Evolutionary conservation across 2,113 vertebrate species (phyloP), one percentile per base, ranked within the genome.

Genomic region (Equus przewalskii): DNA sequence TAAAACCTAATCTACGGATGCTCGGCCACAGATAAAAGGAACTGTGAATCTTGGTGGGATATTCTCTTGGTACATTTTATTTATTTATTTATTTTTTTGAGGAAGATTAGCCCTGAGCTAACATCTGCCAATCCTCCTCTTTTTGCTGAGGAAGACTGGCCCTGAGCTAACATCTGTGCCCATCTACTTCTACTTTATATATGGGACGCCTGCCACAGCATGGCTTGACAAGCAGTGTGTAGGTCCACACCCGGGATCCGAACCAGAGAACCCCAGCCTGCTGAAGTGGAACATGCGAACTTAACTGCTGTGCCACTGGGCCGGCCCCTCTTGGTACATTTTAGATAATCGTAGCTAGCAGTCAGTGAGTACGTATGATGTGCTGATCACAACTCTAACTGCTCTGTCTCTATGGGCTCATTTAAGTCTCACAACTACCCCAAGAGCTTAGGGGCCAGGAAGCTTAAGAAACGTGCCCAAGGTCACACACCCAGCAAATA

Each of bases 1-100:
- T 93, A 94, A 89, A 94, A 83, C 54, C 21, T 28, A 75, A 95
- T 75, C 49, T 58, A 94, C 4, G 86, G 69, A 90, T 67, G 41
- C 44, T 88, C 36, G n/a, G 54, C 65, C 94, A 84, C 11, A 80
- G 36, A 89, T 22, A 83, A 90, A 85, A 70, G 76, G 65, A 93
- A 91, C 4, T 91, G n/a, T 76, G 97, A n/a, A 80, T 15, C 41
- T 67, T 78, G 81, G 84, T n/a, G 36, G 2, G 4, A 54, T 67
- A 80, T 18, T 78, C 44, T 85, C 82, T 58, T 36, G 72, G 75
- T 72, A 65, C 54, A 76, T 16, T 90, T 70, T 56, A 92, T 41
- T 41, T 41, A 41, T 41, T 41, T 41, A 41, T 41, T 41, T 41
- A 41, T 41, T 41, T 41, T 41, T 41, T 41, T 41, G 36, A 41